A percentile compares a stretch with the other conserved stretches of the same genome.
phyloP scores from a whole-genome alignment of 1,140 invertebrate genomes.

The Chrysoperla carnea region DNA sequence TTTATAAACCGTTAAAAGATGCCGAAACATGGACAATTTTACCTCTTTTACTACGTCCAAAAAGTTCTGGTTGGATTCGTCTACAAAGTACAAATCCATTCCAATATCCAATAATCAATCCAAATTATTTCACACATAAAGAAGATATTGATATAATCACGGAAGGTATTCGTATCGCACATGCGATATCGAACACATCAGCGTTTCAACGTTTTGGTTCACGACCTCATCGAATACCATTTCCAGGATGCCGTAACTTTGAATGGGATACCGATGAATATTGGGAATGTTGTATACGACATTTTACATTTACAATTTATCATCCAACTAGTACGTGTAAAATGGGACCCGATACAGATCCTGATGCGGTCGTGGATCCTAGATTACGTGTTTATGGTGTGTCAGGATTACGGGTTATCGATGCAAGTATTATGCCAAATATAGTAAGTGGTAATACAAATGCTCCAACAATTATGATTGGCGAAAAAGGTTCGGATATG shows the following conservation, averaged over 20 bases:
- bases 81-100: slow-evolving; percentile 61
- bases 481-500: slow-evolving; percentile 23
- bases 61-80: slow-evolving; percentile 65
- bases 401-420: slow-evolving; percentile 39
- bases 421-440: slow-evolving; percentile 44
- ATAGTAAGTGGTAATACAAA: slow-evolving; percentile 25
- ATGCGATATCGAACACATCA: slow-evolving; percentile 56
- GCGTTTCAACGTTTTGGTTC: slow-evolving; percentile 69
- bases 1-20: slow-evolving; percentile 62
- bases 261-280: slow-evolving; percentile 63
- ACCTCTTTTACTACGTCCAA: slow-evolving; percentile 60
- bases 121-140: slow-evolving; percentile 73
- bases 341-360: slow-evolving; percentile 64
- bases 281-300: slow-evolving; percentile 65
- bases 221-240: slow-evolving; percentile 51
- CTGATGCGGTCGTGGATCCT: slow-evolving; percentile 64
- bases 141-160: slow-evolving; percentile 57
- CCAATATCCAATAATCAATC: slow-evolving; percentile 71
- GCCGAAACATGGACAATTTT: slow-evolving; percentile 72
- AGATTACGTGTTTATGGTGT: slow-evolving; percentile 55
- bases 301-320: slow-evolving; percentile 74
- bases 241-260: slow-evolving; percentile 60
- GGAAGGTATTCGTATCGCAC: slow-evolving; percentile 66
- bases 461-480: slow-evolving; percentile 23
- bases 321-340: slow-evolving; percentile 72